A percentile compares a stretch with the other conserved stretches of the same genome.
Evolutionary conservation across 1,140 invertebrate genomes (phyloP).

Genomic region (Atta cephalotes): DNA sequence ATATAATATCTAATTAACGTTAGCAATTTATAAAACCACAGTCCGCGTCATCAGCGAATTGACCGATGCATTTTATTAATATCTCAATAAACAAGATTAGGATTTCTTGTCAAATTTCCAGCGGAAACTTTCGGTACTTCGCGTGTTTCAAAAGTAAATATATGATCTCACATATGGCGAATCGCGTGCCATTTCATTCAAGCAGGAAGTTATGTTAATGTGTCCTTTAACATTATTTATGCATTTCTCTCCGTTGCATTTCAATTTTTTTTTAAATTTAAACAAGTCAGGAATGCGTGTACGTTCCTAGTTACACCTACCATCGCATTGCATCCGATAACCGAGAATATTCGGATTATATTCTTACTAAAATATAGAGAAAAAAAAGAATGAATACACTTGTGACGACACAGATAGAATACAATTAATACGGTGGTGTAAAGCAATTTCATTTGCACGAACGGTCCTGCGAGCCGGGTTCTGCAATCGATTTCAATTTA

Average conservation of each 20-base stretch:
- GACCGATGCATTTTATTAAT: slow-evolving; percentile 37
- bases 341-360: slow-evolving; percentile 4
- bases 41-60: not conserved
- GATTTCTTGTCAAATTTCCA: slow-evolving; percentile 57
- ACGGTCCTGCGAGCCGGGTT: not conserved
- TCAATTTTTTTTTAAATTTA: slow-evolving; percentile 52
- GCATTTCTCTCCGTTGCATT: slow-evolving; percentile 46
- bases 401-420: not conserved
- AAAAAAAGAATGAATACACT: not conserved
- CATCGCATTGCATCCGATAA: not conserved
- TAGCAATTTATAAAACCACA: not conserved
- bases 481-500: slow-evolving; percentile 48
- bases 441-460: slow-evolving; percentile 21
- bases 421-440: slow-evolving; percentile 14
- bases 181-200: slow-evolving; percentile 66
- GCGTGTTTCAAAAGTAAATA: slow-evolving; percentile 43
- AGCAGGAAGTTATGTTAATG: slow-evolving; percentile 72
- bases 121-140: slow-evolving; percentile 34
- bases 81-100: slow-evolving; percentile 42
- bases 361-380: not conserved
- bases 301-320: not conserved
- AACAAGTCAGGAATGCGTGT: slow-evolving; percentile 6
- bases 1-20: not conserved
- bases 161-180: slow-evolving; percentile 30
- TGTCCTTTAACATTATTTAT: slow-evolving; percentile 63